Conservation (phyloP, 1,140 invertebrate species). For the Drosophila bocki region DNA sequence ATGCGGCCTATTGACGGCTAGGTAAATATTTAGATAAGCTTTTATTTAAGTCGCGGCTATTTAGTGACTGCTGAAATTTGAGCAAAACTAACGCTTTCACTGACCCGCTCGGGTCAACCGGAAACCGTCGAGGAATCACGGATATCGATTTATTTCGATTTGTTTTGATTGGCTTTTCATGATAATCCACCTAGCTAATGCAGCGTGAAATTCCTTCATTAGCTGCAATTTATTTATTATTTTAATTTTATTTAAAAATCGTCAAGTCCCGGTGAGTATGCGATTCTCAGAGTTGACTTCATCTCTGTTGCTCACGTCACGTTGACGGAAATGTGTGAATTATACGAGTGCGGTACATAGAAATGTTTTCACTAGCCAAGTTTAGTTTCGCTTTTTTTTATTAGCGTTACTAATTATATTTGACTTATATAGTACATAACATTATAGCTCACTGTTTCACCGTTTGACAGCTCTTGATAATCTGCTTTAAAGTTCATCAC, state of each 20-base stretch:
- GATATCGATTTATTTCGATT: conserved; percentile 34
- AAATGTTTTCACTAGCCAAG: conserved; percentile 57
- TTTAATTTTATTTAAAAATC: conserved; percentile 11
- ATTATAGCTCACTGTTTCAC: neutral
- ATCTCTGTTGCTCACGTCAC: conserved; percentile 52
- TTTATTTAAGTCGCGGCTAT: conserved; percentile 25
- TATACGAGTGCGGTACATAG: conserved; percentile 29
- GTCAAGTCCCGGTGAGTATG: conserved; percentile 4
- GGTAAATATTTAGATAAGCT: conserved; percentile 60
- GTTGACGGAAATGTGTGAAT: conserved; percentile 78
- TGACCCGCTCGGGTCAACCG: conserved; percentile 22
- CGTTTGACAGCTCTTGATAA: conserved; percentile 48
- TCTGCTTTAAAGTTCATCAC: conserved; percentile 60
- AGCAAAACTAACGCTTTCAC: conserved; percentile 66
- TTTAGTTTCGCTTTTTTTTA: conserved; percentile 60
- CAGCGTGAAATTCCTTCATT: conserved; percentile 18
- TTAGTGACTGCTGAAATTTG: conserved; percentile 59
- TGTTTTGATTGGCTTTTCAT: conserved; percentile 30
- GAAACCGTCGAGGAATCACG: conserved; percentile 13
- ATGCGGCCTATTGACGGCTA: conserved; percentile 38
- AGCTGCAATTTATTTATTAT: conserved; percentile 12
- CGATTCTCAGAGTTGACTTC: conserved; percentile 56
- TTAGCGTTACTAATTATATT: conserved; percentile 31
- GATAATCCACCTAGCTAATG: conserved; percentile 28
- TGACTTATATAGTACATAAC: conserved; percentile 10